Base-by-base conservation (phyloP, 2,797 vertebrate species). In the Microctenopoma stevenorrisi region DNA sequence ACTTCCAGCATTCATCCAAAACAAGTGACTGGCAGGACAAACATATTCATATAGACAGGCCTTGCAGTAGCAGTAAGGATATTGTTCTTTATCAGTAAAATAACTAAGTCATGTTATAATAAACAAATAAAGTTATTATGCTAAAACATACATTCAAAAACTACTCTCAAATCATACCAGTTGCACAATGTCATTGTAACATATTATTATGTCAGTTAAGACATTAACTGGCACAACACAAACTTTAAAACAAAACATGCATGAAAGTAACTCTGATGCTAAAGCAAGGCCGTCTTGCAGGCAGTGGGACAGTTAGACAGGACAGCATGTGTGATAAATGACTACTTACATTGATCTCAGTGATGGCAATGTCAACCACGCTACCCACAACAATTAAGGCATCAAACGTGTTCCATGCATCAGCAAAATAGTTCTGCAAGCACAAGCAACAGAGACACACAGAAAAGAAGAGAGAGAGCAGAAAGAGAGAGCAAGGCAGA, bases 401-500 rank as follows among this genome's bases (percentile, higher is more conserved):
- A 96, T 99, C 98, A 96, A 99, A 99, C 87, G 97, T 98, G 96
- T 99, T 99, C 98, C 98, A 99, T 97, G 97, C 97, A 97, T 99
- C 98, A 95, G 96, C 96, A 96, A 99, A 99, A 98, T 99, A 99
- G 95, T 99, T 97, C 98, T 99, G 97, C 94, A 93, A 95, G 94
- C 92, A 93, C 90, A 93, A 94, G 94, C 91, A 89, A 72, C 92
- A 93, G 76, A 88, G 82, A 88, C 71, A 88, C 76, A 81, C 2
- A 89, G 56, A 83, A 56, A 72, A 51, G 13, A 54, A 52, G 38
- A 82, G 44, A 72, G 49, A 81, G 13, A 81, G 22, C 71, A 71
- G 4, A 4, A 89, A 38, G 76, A 78, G 46, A 86, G 61, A 84
- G 76, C 69, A 46, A 72, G 38, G 57, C 64, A 76, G 60, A 79